phyloP scores from a whole-genome alignment of 1,140 invertebrate genomes.

The Ditylenchus dipsaci region DNA sequence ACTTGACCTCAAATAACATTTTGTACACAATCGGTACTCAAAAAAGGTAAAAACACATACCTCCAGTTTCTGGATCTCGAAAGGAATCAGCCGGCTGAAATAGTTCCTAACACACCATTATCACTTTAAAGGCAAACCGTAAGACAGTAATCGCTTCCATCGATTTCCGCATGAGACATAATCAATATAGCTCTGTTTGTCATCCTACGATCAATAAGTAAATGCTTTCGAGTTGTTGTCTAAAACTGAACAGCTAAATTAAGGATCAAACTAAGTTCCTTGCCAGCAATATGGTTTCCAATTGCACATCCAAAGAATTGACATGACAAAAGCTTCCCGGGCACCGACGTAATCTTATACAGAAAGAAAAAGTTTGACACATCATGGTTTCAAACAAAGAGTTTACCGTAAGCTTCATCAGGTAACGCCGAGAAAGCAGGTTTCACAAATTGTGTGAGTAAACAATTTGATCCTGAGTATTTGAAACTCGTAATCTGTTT shows the following conservation, averaged over 20 bases:
- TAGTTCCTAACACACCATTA: not conserved
- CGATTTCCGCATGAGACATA: conserved; percentile 11
- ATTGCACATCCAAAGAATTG: not conserved
- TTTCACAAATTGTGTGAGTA: not conserved
- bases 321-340: conserved; percentile 10
- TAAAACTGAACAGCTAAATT: not conserved
- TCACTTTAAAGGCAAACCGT: conserved; percentile 2
- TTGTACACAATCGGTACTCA: too few species aligned
- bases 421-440: not conserved
- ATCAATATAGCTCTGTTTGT: not conserved
- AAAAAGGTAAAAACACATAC: too few species aligned
- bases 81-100: conserved; percentile 12
- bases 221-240: conserved; percentile 2
- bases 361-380: not conserved
- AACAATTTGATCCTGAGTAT: not conserved
- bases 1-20: not conserved
- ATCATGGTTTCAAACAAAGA: not conserved
- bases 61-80: conserved; percentile 11
- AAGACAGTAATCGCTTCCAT: conserved; percentile 12
- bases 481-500: not conserved
- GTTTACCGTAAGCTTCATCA: conserved; percentile 4
- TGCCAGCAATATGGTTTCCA: conserved; percentile 7
- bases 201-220: conserved; percentile 12
- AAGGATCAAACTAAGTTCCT: not conserved
- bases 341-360: not conserved